Percentiles rank a stretch among this genome's conserved stretches.
Evolutionary conservation across 2,113 vertebrate genomes (phyloP).

Genomic region (Oxygymnocypris stewartii): DNA sequence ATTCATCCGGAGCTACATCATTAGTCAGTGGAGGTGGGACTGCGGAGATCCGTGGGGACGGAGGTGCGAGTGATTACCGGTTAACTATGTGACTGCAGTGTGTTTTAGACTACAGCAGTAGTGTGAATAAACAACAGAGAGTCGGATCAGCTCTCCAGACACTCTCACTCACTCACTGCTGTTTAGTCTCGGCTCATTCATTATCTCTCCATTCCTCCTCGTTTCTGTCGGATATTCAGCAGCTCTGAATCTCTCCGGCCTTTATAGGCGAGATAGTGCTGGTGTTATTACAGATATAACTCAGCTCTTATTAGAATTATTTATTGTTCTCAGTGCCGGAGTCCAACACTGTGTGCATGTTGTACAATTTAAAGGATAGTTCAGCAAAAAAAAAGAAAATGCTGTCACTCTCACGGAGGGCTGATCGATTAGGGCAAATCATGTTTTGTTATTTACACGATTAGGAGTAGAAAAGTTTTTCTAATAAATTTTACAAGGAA

Average conservation of each 20-base stretch:
- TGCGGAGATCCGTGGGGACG: conserved; percentile 36
- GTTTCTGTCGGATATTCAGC: not conserved
- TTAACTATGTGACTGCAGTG: not conserved
- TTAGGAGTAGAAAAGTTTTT: no score
- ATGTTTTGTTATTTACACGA: no score
- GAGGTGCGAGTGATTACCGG: not conserved
- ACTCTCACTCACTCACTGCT: not conserved
- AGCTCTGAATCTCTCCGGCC: not conserved
- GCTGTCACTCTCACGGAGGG: no score
- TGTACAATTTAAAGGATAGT: not conserved
- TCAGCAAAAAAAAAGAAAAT: not conserved
- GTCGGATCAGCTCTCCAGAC: not conserved
- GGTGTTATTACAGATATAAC: not conserved
- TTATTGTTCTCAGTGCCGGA: not conserved
- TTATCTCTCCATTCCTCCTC: not conserved
- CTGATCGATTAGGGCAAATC: no score
- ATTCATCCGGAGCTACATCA: conserved; percentile 55
- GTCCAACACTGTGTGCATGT: not conserved
- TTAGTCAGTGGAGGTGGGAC: conserved; percentile 44
- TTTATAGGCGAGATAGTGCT: not conserved
- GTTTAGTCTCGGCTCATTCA: not conserved
- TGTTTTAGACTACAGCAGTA: not conserved
- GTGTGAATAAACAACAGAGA: not conserved
- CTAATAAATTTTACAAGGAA: no score
- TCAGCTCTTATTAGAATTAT: not conserved